phyloP scores from a whole-genome alignment of 2,888 invertebrate genomes.

The Lasioglossum figueresi region DNA sequence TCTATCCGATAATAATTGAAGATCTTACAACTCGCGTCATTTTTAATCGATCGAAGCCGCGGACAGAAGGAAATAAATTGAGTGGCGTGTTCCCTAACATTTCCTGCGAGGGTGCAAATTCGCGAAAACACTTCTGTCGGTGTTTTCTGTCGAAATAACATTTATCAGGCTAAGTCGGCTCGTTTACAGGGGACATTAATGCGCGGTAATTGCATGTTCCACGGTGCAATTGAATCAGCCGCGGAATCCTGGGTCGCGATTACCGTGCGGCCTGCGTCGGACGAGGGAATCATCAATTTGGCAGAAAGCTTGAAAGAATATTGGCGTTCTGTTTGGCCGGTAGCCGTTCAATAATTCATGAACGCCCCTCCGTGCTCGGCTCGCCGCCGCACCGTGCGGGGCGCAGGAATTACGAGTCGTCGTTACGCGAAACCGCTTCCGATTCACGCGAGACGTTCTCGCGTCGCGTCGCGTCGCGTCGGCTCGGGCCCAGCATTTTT shows the following conservation, averaged over 20 bases:
- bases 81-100: not conserved
- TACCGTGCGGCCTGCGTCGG: conserved; percentile 3
- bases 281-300: conserved; percentile 6
- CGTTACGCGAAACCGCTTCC: conserved; percentile 53
- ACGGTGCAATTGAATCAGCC: not conserved
- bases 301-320: conserved; percentile 37
- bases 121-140: not conserved
- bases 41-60: not conserved
- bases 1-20: not conserved
- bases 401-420: conserved; percentile 49
- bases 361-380: conserved; percentile 10
- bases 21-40: not conserved
- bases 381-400: not conserved
- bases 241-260: not conserved
- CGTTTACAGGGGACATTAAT: conserved; percentile 16
- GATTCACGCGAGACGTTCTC: conserved; percentile 53
- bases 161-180: not conserved
- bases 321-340: conserved; percentile 28
- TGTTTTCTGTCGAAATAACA: not conserved
- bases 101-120: not conserved
- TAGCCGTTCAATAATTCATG: conserved; percentile 59
- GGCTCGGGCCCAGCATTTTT: conserved; percentile 7
- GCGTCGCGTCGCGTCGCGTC: conserved; percentile 37
- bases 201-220: not conserved
- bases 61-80: not conserved